phyloP scores from a whole-genome alignment of 2,113 vertebrate species.

The Clarias macrocephalus region DNA sequence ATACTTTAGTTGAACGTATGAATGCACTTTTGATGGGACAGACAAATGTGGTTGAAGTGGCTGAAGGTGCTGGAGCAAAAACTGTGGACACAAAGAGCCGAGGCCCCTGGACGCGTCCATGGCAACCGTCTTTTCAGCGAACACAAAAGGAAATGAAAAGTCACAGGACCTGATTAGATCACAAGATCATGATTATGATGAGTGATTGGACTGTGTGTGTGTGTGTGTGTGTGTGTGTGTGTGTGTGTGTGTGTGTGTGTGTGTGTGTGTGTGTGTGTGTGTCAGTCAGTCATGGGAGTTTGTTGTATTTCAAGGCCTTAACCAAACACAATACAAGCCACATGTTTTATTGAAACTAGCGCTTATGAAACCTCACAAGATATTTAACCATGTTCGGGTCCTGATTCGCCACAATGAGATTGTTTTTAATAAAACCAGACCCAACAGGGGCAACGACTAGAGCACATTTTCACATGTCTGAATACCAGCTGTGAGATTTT shows the following conservation, averaged over 20 bases:
- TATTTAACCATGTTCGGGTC: slow-evolving; percentile 16
- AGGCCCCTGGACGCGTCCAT: slow-evolving; percentile 51
- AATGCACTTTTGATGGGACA: slow-evolving; percentile 31
- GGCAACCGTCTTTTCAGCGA: slow-evolving; percentile 51
- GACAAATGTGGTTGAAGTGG: slow-evolving; percentile 42
- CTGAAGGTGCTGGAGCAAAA: slow-evolving; percentile 37
- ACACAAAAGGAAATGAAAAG: slow-evolving; percentile 57
- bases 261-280: too few relatives aligned
- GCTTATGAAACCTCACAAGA: slow-evolving; percentile 38
- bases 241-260: slow-evolving; percentile 18
- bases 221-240: slow-evolving; percentile 23
- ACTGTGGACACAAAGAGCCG: slow-evolving; percentile 31
- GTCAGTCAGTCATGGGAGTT: neutral
- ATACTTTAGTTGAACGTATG: too few relatives aligned
- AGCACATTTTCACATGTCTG: neutral
- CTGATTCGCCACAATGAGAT: slow-evolving; percentile 7
- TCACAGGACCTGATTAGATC: slow-evolving; percentile 52
- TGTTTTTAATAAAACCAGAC: slow-evolving; percentile 1
- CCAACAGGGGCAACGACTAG: neutral
- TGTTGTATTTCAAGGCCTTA: slow-evolving; percentile 33
- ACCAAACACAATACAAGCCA: slow-evolving; percentile 37
- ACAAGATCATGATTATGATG: slow-evolving; percentile 56
- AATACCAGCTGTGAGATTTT: neutral
- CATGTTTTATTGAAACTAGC: slow-evolving; percentile 29
- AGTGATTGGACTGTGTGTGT: slow-evolving; percentile 51